Conservation (phyloP, 2,113 vertebrate species). For the Channa argus region DNA sequence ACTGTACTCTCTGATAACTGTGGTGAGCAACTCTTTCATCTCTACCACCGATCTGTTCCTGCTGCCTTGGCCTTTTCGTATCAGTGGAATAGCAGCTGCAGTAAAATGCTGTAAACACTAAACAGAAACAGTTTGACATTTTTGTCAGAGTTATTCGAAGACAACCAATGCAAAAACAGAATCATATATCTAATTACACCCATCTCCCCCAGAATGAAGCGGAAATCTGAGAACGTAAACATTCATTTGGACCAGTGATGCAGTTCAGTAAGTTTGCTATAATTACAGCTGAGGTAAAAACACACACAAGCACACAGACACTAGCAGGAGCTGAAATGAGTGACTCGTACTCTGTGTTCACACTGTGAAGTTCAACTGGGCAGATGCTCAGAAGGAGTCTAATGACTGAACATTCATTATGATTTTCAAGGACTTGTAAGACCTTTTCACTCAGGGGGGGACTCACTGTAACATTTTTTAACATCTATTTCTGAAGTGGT, state of each 20-base stretch:
- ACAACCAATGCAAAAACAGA: constrained; percentile 34
- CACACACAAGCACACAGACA: constrained; percentile 23
- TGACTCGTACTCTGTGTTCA: constrained; percentile 19
- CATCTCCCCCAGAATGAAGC: constrained; percentile 15
- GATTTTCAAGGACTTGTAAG: too few relatives aligned
- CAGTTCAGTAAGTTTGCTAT: constrained; percentile 32
- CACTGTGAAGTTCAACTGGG: constrained; percentile 2
- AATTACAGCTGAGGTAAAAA: constrained; percentile 43
- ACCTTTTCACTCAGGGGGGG: too few relatives aligned
- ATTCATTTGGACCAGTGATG: constrained; percentile 55
- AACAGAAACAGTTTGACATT: constrained; percentile 7
- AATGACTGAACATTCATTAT: too few relatives aligned
- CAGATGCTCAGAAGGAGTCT: too few relatives aligned
- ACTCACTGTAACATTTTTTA: too few relatives aligned
- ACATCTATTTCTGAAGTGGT: too few relatives aligned
- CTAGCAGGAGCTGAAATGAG: constrained; percentile 14
- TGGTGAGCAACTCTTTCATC: constrained; percentile 24
- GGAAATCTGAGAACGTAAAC: constrained; percentile 56
- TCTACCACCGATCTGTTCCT: background rate
- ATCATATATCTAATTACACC: constrained; percentile 1
- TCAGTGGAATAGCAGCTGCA: constrained; percentile 20
- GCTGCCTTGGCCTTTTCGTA: constrained; percentile 8
- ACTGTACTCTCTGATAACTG: constrained; percentile 31
- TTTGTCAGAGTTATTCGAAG: constrained; percentile 12
- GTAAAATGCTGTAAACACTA: constrained; percentile 14